Percentiles rank a stretch among this genome's conserved stretches.
These are phyloP conservation scores for Nautilus pompilius DNA, from an alignment of 1,140 invertebrate genomes.

Conservation along the genomic window DNA sequence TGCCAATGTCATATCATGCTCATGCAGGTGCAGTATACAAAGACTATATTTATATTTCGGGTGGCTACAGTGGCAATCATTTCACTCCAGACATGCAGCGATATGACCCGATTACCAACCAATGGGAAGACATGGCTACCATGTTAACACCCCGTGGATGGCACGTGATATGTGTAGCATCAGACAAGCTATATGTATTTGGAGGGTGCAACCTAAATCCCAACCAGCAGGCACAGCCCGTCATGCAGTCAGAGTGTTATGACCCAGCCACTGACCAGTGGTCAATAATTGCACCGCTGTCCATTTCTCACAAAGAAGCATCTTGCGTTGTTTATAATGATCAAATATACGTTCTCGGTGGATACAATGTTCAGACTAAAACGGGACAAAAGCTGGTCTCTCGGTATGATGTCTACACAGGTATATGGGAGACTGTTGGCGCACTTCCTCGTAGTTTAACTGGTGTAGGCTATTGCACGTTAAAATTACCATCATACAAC, in stretches of 20 bases:
- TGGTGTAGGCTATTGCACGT: slow-evolving; percentile 52
- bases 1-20: slow-evolving; percentile 54
- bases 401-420: slow-evolving; percentile 49
- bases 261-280: slow-evolving; percentile 66
- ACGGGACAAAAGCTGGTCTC: slow-evolving; percentile 55
- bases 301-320: slow-evolving; percentile 57
- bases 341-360: slow-evolving; percentile 54
- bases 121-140: slow-evolving; percentile 53
- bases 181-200: slow-evolving; percentile 72
- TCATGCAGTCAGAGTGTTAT: slow-evolving; percentile 70
- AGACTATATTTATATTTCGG: slow-evolving; percentile 52
- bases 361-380: slow-evolving; percentile 56
- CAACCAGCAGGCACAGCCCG: slow-evolving; percentile 71
- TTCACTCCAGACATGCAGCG: slow-evolving; percentile 54
- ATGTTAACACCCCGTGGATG: slow-evolving; percentile 55
- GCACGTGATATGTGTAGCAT: slow-evolving; percentile 56
- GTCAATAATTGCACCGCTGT: slow-evolving; percentile 65
- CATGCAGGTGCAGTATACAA: slow-evolving; percentile 53
- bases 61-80: slow-evolving; percentile 54
- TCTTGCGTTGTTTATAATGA: slow-evolving; percentile 53
- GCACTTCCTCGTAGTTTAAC: slow-evolving; percentile 52
- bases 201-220: slow-evolving; percentile 63
- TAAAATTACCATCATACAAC: slow-evolving; percentile 49
- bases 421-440: slow-evolving; percentile 55
- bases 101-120: slow-evolving; percentile 48